phyloP scores from a whole-genome alignment of 1,140 invertebrate species.

The Thalassaphorura encarpata region DNA sequence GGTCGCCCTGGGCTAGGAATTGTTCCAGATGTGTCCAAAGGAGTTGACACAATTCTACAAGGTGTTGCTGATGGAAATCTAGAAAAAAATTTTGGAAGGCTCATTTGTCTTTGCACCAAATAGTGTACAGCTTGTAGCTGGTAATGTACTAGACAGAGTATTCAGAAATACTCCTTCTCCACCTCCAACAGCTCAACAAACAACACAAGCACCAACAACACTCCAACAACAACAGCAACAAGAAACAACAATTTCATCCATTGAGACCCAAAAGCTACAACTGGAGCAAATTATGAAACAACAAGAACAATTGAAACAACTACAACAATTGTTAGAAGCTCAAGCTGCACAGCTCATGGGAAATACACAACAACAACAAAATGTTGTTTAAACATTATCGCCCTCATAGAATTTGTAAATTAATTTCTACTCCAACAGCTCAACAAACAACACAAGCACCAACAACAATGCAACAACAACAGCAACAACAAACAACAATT shows the following conservation, averaged over 20 bases:
- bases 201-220: neutral
- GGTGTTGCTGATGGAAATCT: slow-evolving; percentile 9
- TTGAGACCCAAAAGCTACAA: too few relatives aligned
- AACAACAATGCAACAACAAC: neutral
- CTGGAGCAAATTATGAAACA: too few relatives aligned
- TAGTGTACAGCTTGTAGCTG: slow-evolving; percentile 5
- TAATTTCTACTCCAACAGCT: neutral
- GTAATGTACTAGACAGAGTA: slow-evolving; percentile 9
- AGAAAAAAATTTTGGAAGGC: slow-evolving; percentile 7
- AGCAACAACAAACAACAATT: too few relatives aligned
- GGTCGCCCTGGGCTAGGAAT: neutral
- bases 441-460: neutral
- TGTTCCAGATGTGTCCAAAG: slow-evolving; percentile 8
- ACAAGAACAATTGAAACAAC: too few relatives aligned
- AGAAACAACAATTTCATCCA: too few relatives aligned
- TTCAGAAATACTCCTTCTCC: neutral
- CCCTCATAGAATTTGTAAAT: too few relatives aligned
- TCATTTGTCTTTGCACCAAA: slow-evolving; percentile 13
- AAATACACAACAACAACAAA: too few relatives aligned
- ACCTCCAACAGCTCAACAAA: neutral
- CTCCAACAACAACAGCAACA: neutral
- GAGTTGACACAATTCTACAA: slow-evolving; percentile 8
- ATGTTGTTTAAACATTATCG: too few relatives aligned
- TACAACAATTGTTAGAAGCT: too few relatives aligned
- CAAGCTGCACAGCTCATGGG: too few relatives aligned